Percentiles rank a stretch among this genome's conserved stretches.
phyloP scores from a whole-genome alignment of 2,113 vertebrate species.

The Grallaria varia region DNA sequence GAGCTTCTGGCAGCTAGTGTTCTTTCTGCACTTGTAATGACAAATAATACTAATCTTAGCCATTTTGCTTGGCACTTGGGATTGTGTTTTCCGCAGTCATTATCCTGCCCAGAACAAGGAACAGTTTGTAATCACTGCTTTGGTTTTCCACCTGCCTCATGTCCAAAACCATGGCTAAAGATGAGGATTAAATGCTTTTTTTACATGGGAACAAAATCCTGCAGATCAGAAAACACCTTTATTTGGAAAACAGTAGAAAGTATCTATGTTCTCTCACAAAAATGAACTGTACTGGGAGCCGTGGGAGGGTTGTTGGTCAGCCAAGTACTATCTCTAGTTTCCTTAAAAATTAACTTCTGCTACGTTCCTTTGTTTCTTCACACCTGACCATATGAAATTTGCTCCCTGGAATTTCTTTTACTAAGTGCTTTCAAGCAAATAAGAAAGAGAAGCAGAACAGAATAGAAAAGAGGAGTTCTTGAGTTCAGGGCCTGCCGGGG shows the following conservation, averaged over 20 bases:
- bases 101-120: background rate
- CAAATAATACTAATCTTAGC: conserved; percentile 29
- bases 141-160: background rate
- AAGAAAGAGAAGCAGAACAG: background rate
- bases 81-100: conserved; percentile 3
- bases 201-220: background rate
- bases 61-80: conserved; percentile 53
- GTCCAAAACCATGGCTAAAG: background rate
- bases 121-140: conserved; percentile 7
- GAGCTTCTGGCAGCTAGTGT: conserved; percentile 26
- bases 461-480: background rate
- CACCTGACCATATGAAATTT: background rate
- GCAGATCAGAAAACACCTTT: background rate
- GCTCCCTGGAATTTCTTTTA: background rate
- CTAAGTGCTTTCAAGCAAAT: background rate
- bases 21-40: conserved; percentile 50
- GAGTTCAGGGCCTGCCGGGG: background rate
- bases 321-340: background rate
- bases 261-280: background rate
- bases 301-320: background rate
- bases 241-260: background rate
- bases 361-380: background rate
- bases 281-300: background rate
- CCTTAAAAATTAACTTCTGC: background rate
- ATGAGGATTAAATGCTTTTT: background rate